Conservation (phyloP, 1,140 invertebrate species). For the Sminthurides bifidus region DNA sequence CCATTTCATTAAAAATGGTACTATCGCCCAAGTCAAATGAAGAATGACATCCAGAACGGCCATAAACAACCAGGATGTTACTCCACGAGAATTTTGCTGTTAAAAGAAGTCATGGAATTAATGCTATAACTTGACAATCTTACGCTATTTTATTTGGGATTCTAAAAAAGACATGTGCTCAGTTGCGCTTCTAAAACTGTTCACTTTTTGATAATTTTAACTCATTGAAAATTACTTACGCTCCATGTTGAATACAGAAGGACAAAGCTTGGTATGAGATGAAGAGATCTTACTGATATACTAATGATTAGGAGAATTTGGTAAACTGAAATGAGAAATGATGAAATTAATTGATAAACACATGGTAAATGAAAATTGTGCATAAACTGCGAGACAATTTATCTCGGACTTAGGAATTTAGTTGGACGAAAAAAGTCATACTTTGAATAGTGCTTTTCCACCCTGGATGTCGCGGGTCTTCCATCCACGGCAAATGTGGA, state of each 20-base stretch:
- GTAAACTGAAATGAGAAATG: slow-evolving; percentile 25
- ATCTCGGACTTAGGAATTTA: neutral
- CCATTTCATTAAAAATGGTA: slow-evolving; percentile 27
- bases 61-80: slow-evolving; percentile 17
- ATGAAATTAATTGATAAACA: neutral
- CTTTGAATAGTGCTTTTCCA: neutral
- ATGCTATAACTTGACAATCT: no score
- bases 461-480: neutral
- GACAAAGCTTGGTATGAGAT: slow-evolving; percentile 30
- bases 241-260: slow-evolving; percentile 31
- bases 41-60: slow-evolving; percentile 18
- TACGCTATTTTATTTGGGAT: no score
- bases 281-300: slow-evolving; percentile 17
- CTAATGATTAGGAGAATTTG: slow-evolving; percentile 24
- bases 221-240: slow-evolving; percentile 11
- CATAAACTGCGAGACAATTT: neutral
- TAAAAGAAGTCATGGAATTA: neutral
- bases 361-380: neutral
- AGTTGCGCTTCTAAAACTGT: no score
- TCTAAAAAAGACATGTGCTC: no score
- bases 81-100: slow-evolving; percentile 23
- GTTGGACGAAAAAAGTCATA: neutral
- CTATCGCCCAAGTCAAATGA: slow-evolving; percentile 24
- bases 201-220: no score
- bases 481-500: slow-evolving; percentile 15